These are phyloP conservation scores for Dendrolimus houi DNA, from an alignment of 2,888 invertebrate species.

Conservation along the genomic window DNA sequence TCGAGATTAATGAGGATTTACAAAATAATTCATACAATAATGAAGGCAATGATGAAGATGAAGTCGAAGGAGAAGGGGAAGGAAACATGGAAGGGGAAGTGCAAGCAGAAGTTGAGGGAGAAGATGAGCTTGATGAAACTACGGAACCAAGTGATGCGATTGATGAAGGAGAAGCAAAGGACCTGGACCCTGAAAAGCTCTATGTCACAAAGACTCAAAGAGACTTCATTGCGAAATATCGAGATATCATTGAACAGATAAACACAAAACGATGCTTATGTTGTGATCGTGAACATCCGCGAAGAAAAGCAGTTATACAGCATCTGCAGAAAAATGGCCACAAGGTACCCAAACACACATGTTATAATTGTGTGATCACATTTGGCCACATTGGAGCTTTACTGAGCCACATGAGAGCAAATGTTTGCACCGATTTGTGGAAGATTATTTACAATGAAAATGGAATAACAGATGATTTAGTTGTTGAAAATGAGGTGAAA, in stretches of 20 bases:
- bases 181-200: constrained; percentile 50
- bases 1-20: constrained; percentile 67
- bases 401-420: constrained; percentile 69
- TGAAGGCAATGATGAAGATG: constrained; percentile 51
- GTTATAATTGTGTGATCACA: constrained; percentile 78
- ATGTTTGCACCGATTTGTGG: constrained; percentile 67
- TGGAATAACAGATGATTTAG: constrained; percentile 64
- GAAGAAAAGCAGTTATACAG: constrained; percentile 70
- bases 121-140: constrained; percentile 38
- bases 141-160: constrained; percentile 25
- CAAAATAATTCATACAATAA: constrained; percentile 50
- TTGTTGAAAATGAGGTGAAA: constrained; percentile 58
- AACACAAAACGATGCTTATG: constrained; percentile 68
- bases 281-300: constrained; percentile 63
- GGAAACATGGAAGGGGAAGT: constrained; percentile 36
- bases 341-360: constrained; percentile 78
- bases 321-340: constrained; percentile 72
- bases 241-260: constrained; percentile 65
- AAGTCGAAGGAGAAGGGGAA: constrained; percentile 39
- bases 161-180: constrained; percentile 38
- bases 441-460: constrained; percentile 68
- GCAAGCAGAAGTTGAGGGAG: constrained; percentile 38
- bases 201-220: constrained; percentile 63
- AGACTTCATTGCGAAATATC: constrained; percentile 61
- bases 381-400: constrained; percentile 71